Evolutionary conservation across 2,113 vertebrate genomes (phyloP), one percentile per base, ranked within the genome.

Genomic region (Heliornis fulica): DNA sequence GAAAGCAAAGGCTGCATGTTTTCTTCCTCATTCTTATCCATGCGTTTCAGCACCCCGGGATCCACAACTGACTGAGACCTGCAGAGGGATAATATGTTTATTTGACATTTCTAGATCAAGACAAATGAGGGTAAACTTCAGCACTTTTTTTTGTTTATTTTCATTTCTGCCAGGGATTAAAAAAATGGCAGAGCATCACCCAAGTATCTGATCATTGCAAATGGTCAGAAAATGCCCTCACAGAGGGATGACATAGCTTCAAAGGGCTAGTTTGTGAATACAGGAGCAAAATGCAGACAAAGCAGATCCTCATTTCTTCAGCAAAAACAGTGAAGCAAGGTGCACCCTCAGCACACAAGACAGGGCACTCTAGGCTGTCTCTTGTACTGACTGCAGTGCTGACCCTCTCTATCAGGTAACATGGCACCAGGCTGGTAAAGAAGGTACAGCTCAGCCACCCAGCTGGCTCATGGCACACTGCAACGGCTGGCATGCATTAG

Each of bases 1-100:
- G 99, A 99, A 90, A 99, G 99, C 97, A 99, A 98, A 50, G 99
- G 99, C 96, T 99, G 99, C 98, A 99, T 99, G 98, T 99, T 99
- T 97, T 99, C 99, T 45, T 99, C 99, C 36, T 99, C 99, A 2
- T 98, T 98, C 97, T 99, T 99, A 95, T 98, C 99, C 97, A 99
- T 98, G 94, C 98, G 98, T 94, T 99, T 99, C 91, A 99, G 98
- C 89, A 99, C 98, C 34, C 99, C 99, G 5, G 99, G 99, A 94
- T 99, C 99, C 97, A 99, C 99, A 88, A 99, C 99, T 1, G 99
- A 99, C 76, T 99, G 99, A 89, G 99, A 99, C 97, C 99, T 99
- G 97, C 25, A 96, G 93, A 95, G 18, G 83, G 89, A 64, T 90
- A 96, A 96, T 40, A 90, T 46, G 46, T 57, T 96, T 68, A 95